Percentiles rank a stretch among this genome's conserved stretches.
These are phyloP conservation scores for Argyresthia albistria DNA, from an alignment of 2,888 invertebrate species.

Conservation along the genomic window DNA sequence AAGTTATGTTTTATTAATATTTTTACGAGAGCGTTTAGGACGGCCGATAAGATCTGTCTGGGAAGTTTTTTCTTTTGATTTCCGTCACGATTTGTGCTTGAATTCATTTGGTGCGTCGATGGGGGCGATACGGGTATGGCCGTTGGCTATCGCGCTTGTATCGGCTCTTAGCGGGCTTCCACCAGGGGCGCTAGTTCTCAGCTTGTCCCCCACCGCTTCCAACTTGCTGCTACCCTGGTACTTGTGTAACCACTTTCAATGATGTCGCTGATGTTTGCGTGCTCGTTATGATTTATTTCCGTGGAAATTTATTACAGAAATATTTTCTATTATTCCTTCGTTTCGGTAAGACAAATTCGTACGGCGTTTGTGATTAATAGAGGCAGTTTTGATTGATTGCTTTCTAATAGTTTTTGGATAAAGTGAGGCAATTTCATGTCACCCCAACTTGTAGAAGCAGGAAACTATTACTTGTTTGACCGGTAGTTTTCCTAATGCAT, in stretches of 20 bases:
- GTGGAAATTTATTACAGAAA: constrained; percentile 28
- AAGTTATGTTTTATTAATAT: constrained; percentile 73
- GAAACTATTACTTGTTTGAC: too few species aligned
- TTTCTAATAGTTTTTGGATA: constrained; percentile 1
- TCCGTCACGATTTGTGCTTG: constrained; percentile 69
- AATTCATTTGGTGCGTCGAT: constrained; percentile 61
- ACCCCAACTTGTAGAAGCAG: too few species aligned
- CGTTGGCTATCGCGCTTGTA: constrained; percentile 57
- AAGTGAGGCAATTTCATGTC: background rate
- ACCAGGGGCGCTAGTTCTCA: constrained; percentile 29
- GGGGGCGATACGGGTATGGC: constrained; percentile 69
- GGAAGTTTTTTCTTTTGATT: constrained; percentile 72
- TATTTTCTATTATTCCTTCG: constrained; percentile 11
- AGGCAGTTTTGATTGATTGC: constrained; percentile 4
- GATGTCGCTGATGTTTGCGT: constrained; percentile 46
- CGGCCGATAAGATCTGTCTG: constrained; percentile 63
- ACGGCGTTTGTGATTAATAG: constrained; percentile 5
- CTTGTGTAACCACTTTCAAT: constrained; percentile 33
- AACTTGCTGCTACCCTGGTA: constrained; percentile 43
- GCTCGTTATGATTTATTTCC: constrained; percentile 51
- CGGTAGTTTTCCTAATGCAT: too few species aligned
- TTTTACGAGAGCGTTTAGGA: constrained; percentile 71
- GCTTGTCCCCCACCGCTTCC: constrained; percentile 13
- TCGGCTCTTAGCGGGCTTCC: constrained; percentile 63
- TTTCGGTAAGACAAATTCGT: constrained; percentile 33